Evolutionary conservation across 1,140 invertebrate species (phyloP).

Genomic region (Solenopsis invicta): DNA sequence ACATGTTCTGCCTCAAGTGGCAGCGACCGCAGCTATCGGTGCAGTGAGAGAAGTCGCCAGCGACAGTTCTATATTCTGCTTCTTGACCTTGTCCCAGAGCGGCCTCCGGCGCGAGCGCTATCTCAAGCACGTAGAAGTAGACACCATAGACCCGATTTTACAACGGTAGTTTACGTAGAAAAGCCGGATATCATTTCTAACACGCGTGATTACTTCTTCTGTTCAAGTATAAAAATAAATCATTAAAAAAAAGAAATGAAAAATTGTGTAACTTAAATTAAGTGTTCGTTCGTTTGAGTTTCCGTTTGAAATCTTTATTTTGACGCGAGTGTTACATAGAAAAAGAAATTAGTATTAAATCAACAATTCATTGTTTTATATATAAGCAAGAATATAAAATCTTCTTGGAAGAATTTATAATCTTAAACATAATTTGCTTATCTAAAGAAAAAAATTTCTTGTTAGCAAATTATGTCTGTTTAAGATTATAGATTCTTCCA

Average conservation of each 20-base stretch:
- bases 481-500: no score
- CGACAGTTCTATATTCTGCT: constrained; percentile 77
- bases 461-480: no score
- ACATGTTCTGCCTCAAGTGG: constrained; percentile 45
- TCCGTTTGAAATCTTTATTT: neutral
- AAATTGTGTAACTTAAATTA: neutral
- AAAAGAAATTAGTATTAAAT: no score
- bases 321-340: neutral
- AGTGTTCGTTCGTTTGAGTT: neutral
- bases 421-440: no score
- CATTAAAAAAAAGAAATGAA: neutral
- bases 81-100: constrained; percentile 78
- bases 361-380: no score
- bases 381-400: no score
- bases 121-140: constrained; percentile 69
- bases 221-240: neutral
- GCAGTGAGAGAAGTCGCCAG: constrained; percentile 58
- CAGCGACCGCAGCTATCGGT: constrained; percentile 50
- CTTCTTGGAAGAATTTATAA: no score
- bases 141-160: constrained; percentile 39
- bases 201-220: no score
- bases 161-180: neutral
- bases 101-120: constrained; percentile 65
- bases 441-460: no score
- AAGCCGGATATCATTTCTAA: neutral